Conservation (phyloP, 2,888 invertebrate genomes). For the Mesochorus sp. region DNA sequence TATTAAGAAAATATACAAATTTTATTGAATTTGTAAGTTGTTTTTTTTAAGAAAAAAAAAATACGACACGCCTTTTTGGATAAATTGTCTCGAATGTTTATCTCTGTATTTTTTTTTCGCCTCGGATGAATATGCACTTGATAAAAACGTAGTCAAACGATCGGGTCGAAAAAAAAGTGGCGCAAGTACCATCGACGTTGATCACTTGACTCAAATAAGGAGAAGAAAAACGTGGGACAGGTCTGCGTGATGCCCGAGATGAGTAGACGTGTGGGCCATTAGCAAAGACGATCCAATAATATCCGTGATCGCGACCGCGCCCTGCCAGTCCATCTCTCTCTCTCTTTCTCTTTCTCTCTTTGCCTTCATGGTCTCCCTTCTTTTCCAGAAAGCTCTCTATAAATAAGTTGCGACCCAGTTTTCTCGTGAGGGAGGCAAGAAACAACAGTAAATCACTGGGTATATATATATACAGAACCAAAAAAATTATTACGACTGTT, state of each 20-base stretch:
- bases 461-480: too few species aligned
- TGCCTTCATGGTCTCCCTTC: slow-evolving; percentile 65
- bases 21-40: too few species aligned
- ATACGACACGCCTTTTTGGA: too few species aligned
- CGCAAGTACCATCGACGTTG: slow-evolving; percentile 32
- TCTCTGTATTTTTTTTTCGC: not conserved
- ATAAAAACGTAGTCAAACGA: slow-evolving; percentile 8
- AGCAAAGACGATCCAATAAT: slow-evolving; percentile 71
- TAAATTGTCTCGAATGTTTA: not conserved
- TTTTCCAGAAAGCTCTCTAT: slow-evolving; percentile 73
- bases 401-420: slow-evolving; percentile 79
- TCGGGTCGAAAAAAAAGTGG: slow-evolving; percentile 15
- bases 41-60: too few species aligned
- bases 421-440: slow-evolving; percentile 54
- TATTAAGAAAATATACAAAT: too few species aligned
- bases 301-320: slow-evolving; percentile 62
- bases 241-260: slow-evolving; percentile 30
- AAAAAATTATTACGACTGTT: too few species aligned
- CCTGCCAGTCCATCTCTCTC: slow-evolving; percentile 44
- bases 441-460: slow-evolving; percentile 31
- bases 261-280: slow-evolving; percentile 57
- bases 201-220: slow-evolving; percentile 8
- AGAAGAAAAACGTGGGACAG: slow-evolving; percentile 40
- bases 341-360: slow-evolving; percentile 30
- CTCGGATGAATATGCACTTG: not conserved